Conservation (phyloP, 1,140 invertebrate species). For the Pachyrhynchus sulphureomaculatus region DNA sequence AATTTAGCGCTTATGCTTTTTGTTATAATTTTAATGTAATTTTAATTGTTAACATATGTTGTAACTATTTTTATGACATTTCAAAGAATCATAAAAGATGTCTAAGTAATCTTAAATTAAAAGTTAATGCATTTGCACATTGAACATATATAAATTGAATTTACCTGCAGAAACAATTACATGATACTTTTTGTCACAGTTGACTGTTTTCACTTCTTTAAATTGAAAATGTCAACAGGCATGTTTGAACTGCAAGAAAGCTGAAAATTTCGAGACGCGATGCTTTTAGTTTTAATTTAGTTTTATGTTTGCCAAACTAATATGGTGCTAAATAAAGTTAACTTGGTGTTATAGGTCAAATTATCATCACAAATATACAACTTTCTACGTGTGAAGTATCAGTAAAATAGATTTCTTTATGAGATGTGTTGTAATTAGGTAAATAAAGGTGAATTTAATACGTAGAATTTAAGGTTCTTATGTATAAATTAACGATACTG, state of each 20-base stretch:
- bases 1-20: too few species aligned
- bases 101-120: too few species aligned
- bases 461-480: too few species aligned
- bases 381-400: too few species aligned
- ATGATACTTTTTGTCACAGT: too few species aligned
- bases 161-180: background rate
- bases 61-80: too few species aligned
- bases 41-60: too few species aligned
- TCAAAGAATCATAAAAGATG: too few species aligned
- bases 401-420: background rate
- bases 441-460: background rate
- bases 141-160: background rate
- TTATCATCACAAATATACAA: background rate
- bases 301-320: conserved; percentile 14
- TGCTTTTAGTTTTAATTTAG: conserved; percentile 13
- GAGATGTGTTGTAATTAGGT: background rate
- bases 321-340: conserved; percentile 22
- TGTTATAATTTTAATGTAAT: too few species aligned
- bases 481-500: too few species aligned
- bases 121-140: too few species aligned
- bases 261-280: conserved; percentile 20
- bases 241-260: conserved; percentile 22
- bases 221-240: conserved; percentile 17
- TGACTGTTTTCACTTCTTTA: conserved; percentile 16
- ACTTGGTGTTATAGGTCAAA: conserved; percentile 22